Base-by-base conservation (phyloP, 2,888 invertebrate genomes). In the Corythucha ciliata region DNA sequence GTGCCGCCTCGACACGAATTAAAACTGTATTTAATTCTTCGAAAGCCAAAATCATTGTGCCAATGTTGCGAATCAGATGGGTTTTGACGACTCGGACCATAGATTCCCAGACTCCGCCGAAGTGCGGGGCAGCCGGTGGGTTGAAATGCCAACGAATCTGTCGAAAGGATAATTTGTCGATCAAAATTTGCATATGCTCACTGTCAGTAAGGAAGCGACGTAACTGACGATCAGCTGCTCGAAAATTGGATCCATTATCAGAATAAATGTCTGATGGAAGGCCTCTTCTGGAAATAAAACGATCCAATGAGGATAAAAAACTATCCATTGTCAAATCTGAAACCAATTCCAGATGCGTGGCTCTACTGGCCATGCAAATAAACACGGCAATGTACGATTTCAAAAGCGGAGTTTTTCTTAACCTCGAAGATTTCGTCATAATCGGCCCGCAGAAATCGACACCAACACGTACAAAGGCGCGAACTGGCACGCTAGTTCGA, bases 211-310 rank as follows among this genome's bases (percentile, higher is more conserved):
- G 16, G 10, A 33, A 18, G 25, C 37, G 40, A 21, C 46, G 26
- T 8, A 57, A 21, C n/a, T 57, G 27, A 5, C 36, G 45, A 32
- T 56, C 56, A 1, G 66, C 64, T 3, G 63, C 65, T 2, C 65
- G 58, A 47, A 66, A 67, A 49, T 65, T 67, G 1, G 63, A 62
- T 1, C 63, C 65, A 25, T 64, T 64, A 48, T 68, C 67, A 3
- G 63, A 63, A 40, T 57, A 62, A 0, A 68, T 54, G 2, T 62
- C 52, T 10, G 45, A 18, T 1, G 61, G 61, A n/a, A 57, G 42
- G 2, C 65, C 66, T 40, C 65, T 37, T 14, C 64, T 21, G 1
- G 62, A 52, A 0, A 63, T 52, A 44, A 67, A 67, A 40, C 65
- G 46, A 4, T 61, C 48, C 4, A 66, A 49, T 0, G 63, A 57